Evolutionary conservation across 2,113 vertebrate species (phyloP), one percentile per base, ranked within the genome.

Genomic region (Hemicordylus capensis): DNA sequence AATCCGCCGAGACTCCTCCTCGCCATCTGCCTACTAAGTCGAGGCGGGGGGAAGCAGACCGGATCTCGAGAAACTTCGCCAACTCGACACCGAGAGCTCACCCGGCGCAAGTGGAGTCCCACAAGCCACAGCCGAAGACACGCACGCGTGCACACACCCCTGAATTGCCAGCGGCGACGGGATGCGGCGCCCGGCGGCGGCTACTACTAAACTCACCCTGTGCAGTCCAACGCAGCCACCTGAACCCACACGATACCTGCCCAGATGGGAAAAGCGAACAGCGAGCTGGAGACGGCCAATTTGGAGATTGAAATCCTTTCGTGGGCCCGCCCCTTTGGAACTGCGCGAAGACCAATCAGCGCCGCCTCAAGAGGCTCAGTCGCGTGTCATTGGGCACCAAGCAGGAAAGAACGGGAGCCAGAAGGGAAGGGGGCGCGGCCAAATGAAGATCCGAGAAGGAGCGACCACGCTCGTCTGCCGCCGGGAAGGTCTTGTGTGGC

Each of bases 181-280:
- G 6, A 34, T 2, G 34, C 34, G 2, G 37, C 37, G n/a, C n/a
- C n/a, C n/a, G 24, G 37, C 34, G 22, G 61, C 22, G 7, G 14
- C 61, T 28, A 7, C 59, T 48, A 54, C 86, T n/a, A n/a, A n/a
- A n/a, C n/a, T 87, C 56, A 87, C 86, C 74, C 54, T 9, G 54
- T 14, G 17, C 34, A 10, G 22, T 20, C 15, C 73, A 7, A 26
- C 4, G 14, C 46, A 19, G 14, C 46, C 63, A n/a, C 69, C 14
- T 39, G 76, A 24, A 39, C 10, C 54, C 8, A 0, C 1, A 2
- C 42, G 9, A 17, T 4, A 1, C 1, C 24, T 10, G 37, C n/a
- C 81, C 3, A 9, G 46, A 3, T 2, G 1, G 28, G 22, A 72
- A 59, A 39, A 8, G 17, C 44, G 4, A 24, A 24, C 31, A 12